These are phyloP conservation scores for Trichopria drosophilae DNA, from an alignment of 2,888 invertebrate genomes.

Conservation along the genomic window DNA sequence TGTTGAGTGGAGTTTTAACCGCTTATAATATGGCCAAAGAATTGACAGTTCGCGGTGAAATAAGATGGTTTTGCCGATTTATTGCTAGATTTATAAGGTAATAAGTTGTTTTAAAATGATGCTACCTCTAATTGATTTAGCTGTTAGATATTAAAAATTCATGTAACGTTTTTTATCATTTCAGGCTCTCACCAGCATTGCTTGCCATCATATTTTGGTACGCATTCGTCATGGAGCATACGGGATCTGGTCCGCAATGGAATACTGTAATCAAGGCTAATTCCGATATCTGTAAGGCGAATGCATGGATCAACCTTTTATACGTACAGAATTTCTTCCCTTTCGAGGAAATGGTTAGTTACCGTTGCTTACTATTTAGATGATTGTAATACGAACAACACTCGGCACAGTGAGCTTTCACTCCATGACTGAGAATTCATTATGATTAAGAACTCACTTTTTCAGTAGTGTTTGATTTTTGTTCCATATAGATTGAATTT, in stretches of 20 bases:
- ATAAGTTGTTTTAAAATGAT: conserved; percentile 18
- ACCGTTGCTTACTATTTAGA: too few relatives aligned
- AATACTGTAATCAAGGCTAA: conserved; percentile 66
- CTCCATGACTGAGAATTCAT: too few relatives aligned
- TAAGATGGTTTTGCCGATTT: conserved; percentile 64
- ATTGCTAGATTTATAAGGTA: conserved; percentile 68
- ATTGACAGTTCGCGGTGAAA: conserved; percentile 60
- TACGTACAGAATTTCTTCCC: conserved; percentile 72
- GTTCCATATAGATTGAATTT: too few relatives aligned
- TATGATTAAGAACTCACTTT: too few relatives aligned
- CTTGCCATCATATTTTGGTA: conserved; percentile 68
- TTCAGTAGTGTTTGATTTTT: too few relatives aligned
- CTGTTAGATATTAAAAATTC: conserved; percentile 10
- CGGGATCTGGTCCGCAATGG: conserved; percentile 71
- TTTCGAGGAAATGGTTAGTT: conserved; percentile 69
- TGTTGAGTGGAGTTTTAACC: conserved; percentile 69
- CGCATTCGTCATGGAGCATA: conserved; percentile 68
- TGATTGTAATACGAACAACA: too few relatives aligned
- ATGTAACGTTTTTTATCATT: conserved; percentile 3
- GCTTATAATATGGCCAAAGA: conserved; percentile 66
- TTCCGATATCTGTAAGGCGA: conserved; percentile 67
- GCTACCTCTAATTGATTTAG: too few relatives aligned
- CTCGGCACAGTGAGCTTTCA: too few relatives aligned
- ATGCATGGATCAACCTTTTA: conserved; percentile 71
- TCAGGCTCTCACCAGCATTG: conserved; percentile 68